These are phyloP conservation scores for Archips crataeganus DNA, from an alignment of 2,888 invertebrate genomes.

Conservation along the genomic window DNA sequence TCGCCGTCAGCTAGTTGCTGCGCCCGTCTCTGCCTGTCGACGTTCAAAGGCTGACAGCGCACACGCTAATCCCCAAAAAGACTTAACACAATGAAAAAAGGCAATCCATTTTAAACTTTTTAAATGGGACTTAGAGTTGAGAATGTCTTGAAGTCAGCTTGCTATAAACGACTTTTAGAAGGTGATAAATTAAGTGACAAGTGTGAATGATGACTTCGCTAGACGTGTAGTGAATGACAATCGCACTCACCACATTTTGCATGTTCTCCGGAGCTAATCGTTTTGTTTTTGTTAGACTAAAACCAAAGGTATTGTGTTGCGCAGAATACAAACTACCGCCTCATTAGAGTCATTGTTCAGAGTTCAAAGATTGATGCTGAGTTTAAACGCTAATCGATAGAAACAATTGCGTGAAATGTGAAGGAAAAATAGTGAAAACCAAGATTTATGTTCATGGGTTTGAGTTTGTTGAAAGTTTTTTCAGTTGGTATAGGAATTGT, in stretches of 20 bases:
- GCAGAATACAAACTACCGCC: slow-evolving; percentile 37
- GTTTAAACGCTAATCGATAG: slow-evolving; percentile 40
- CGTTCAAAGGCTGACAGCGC: slow-evolving; percentile 55
- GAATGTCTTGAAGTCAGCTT: background rate
- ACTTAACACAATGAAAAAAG: background rate
- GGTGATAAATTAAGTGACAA: slow-evolving; percentile 58
- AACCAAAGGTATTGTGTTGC: slow-evolving; percentile 49
- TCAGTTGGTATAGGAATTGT: background rate
- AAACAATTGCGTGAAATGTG: slow-evolving; percentile 24
- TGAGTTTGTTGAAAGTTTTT: background rate
- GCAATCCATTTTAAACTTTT: background rate
- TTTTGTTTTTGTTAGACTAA: slow-evolving; percentile 54
- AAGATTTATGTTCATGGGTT: background rate
- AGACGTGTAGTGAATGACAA: slow-evolving; percentile 73
- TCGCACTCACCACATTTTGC: slow-evolving; percentile 62
- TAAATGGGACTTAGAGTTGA: background rate
- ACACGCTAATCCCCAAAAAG: slow-evolving; percentile 12
- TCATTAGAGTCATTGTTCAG: slow-evolving; percentile 36
- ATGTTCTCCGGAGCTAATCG: slow-evolving; percentile 69
- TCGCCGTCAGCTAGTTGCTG: slow-evolving; percentile 72
- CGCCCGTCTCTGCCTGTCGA: slow-evolving; percentile 70
- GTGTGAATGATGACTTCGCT: slow-evolving; percentile 67
- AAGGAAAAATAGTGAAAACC: slow-evolving; percentile 13
- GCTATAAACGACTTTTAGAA: slow-evolving; percentile 2
- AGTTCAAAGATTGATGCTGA: slow-evolving; percentile 34